phyloP scores from a whole-genome alignment of 2,113 vertebrate genomes.

The Cyphomyrus discorhynchus region DNA sequence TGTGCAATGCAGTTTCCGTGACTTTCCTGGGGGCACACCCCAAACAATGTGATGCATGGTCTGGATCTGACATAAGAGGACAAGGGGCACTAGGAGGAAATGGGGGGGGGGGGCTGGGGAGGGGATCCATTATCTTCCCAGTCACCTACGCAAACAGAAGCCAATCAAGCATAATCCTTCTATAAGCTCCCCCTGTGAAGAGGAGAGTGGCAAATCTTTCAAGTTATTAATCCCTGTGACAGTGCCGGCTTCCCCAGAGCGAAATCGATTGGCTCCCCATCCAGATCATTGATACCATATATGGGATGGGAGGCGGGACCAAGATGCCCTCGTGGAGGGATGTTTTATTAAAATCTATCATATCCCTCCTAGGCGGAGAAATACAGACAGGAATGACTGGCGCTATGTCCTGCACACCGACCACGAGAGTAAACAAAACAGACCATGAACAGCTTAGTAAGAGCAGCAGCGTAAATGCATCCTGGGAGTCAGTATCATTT shows the following conservation, averaged over 20 bases:
- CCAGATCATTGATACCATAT: neutral
- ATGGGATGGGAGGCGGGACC: neutral
- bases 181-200: neutral
- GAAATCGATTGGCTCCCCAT: neutral
- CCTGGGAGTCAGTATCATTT: neutral
- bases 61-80: constrained; percentile 20
- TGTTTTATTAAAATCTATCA: neutral
- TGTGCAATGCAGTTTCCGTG: constrained; percentile 16
- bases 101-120: constrained; percentile 22
- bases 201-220: constrained; percentile 17
- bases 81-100: constrained; percentile 42
- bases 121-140: neutral
- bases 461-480: neutral
- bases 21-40: neutral
- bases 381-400: neutral
- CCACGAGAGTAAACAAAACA: neutral
- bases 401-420: neutral
- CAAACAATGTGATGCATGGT: neutral
- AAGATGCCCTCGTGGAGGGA: neutral
- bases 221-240: constrained; percentile 23
- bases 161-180: neutral
- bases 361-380: neutral
- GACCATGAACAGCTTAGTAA: neutral
- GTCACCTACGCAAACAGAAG: neutral
- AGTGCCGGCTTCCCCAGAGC: neutral